Evolutionary conservation across 2,888 invertebrate species (phyloP).

Genomic region (Achlya flavicornis): DNA sequence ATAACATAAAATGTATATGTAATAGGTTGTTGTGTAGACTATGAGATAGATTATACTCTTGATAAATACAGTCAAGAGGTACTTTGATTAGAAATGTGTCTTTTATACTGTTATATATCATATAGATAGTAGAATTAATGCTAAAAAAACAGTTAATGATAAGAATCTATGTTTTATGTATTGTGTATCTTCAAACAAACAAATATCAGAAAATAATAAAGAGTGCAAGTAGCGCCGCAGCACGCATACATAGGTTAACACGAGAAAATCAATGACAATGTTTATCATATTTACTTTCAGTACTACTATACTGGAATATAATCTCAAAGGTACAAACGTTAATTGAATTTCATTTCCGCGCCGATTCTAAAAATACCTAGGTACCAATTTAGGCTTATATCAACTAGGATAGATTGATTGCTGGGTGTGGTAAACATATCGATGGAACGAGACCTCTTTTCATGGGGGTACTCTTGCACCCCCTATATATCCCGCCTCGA

Average conservation of each 20-base stretch:
- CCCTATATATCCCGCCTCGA: constrained; percentile 31
- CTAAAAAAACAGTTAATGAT: background rate
- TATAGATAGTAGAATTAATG: background rate
- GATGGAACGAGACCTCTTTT: constrained; percentile 18
- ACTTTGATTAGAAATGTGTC: background rate
- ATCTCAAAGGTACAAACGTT: constrained; percentile 30
- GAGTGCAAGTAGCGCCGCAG: background rate
- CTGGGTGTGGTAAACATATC: constrained; percentile 62
- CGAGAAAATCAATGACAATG: constrained; percentile 40
- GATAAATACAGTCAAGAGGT: background rate
- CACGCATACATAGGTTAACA: background rate
- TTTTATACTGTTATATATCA: background rate
- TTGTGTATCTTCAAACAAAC: background rate
- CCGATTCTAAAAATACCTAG: constrained; percentile 72
- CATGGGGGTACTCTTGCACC: constrained; percentile 26
- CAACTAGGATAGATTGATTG: constrained; percentile 45
- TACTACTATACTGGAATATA: constrained; percentile 19
- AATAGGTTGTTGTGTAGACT: background rate
- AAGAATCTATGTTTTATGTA: background rate
- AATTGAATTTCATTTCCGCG: constrained; percentile 62
- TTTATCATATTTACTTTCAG: constrained; percentile 27
- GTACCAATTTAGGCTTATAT: constrained; percentile 43
- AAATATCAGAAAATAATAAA: background rate
- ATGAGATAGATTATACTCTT: background rate
- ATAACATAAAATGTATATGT: background rate